phyloP scores from a whole-genome alignment of 2,888 invertebrate species.

The Lithophane semibrunnea region DNA sequence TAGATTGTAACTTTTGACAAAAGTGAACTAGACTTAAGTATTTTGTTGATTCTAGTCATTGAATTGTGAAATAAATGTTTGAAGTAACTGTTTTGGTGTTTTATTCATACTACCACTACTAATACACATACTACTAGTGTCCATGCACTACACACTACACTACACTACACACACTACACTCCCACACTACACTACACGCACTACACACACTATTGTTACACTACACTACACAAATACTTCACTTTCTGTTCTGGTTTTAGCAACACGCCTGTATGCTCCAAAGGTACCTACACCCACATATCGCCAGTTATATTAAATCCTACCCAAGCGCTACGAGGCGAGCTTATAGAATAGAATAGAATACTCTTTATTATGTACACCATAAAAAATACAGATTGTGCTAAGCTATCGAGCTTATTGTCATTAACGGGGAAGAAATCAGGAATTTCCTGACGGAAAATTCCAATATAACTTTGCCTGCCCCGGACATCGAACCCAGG shows the following conservation, averaged over 20 bases:
- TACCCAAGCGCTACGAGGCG: neutral
- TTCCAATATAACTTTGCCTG: neutral
- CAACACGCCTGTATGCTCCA: neutral
- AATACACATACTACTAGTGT: too few species aligned
- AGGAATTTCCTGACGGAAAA: neutral
- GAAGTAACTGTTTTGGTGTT: slow-evolving; percentile 60
- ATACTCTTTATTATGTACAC: too few species aligned
- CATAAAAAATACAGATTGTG: too few species aligned
- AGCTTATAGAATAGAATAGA: too few species aligned
- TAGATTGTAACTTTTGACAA: slow-evolving; percentile 33
- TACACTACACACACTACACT: neutral
- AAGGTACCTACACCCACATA: neutral
- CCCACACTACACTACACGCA: neutral
- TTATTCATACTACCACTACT: slow-evolving; percentile 20
- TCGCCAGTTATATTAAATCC: neutral
- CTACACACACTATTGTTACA: neutral
- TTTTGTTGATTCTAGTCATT: slow-evolving; percentile 68
- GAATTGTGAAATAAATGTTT: slow-evolving; percentile 74
- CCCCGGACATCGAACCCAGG: neutral
- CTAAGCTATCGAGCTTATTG: neutral
- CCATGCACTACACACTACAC: neutral
- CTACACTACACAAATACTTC: too few species aligned
- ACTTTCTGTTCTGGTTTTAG: neutral
- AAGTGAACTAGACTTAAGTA: slow-evolving; percentile 57
- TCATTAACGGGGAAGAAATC: neutral